Percentiles rank a stretch among this genome's conserved stretches.
These are phyloP conservation scores for Heliconius congener DNA, from an alignment of 1,140 invertebrate genomes.

Conservation along the genomic window DNA sequence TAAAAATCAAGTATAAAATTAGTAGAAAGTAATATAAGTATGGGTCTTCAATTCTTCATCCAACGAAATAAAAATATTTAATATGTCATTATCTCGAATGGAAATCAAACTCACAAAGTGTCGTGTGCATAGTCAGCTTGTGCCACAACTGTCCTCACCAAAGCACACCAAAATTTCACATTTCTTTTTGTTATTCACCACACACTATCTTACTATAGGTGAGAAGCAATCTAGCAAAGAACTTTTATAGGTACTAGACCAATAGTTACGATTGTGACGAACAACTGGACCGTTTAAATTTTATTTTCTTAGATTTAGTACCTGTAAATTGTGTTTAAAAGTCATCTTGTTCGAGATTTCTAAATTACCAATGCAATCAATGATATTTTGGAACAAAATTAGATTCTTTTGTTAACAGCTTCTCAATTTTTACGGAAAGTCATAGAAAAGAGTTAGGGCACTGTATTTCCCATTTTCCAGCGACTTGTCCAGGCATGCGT, in stretches of 20 bases:
- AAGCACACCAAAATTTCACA: not conserved
- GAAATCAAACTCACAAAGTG: not conserved
- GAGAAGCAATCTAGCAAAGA: constrained; percentile 21
- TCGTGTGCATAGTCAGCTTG: not conserved
- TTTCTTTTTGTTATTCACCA: not conserved
- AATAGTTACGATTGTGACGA: constrained; percentile 52
- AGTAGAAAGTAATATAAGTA: no score
- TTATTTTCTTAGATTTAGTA: constrained; percentile 60
- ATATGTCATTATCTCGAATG: not conserved
- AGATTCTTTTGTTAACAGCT: no score
- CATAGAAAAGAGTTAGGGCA: no score
- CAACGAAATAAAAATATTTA: not conserved
- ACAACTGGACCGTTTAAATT: constrained; percentile 64
- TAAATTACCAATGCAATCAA: constrained; percentile 59
- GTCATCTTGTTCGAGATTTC: constrained; percentile 45
- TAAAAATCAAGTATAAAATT: no score
- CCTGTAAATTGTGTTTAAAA: constrained; percentile 55
- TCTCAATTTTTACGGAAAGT: no score
- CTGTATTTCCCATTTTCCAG: no score
- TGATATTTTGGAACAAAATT: constrained; percentile 50
- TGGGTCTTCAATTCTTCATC: no score
- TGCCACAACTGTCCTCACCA: not conserved
- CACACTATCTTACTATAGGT: not conserved
- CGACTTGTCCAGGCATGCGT: no score
- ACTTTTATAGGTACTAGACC: constrained; percentile 44